phyloP scores from a whole-genome alignment of 1,140 invertebrate species.

The Pantala flavescens region DNA sequence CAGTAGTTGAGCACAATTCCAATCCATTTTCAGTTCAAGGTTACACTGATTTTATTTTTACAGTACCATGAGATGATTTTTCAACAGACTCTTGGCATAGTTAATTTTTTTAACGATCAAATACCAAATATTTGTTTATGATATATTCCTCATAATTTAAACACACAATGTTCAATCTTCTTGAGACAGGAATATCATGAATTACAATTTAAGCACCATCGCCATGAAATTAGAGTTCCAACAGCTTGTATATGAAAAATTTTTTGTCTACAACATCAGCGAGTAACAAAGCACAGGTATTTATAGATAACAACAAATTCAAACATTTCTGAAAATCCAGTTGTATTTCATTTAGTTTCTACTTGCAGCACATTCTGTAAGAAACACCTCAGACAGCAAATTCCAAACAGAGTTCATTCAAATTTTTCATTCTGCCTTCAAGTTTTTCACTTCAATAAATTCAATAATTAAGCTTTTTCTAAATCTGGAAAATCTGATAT shows the following conservation, averaged over 20 bases:
- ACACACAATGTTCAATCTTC: not conserved
- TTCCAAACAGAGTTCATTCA: not conserved
- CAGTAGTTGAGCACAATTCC: too few species aligned
- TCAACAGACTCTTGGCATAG: too few species aligned
- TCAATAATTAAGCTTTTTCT: not conserved
- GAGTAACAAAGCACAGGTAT: constrained; percentile 5
- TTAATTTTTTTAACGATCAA: not conserved
- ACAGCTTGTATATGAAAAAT: constrained; percentile 1
- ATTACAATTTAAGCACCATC: constrained; percentile 7
- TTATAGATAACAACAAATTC: constrained; percentile 1
- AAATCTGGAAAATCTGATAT: not conserved
- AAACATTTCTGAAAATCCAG: constrained; percentile 2
- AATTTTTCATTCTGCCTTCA: not conserved
- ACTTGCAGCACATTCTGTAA: not conserved
- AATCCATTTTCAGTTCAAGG: too few species aligned
- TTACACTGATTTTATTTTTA: too few species aligned
- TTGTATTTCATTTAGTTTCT: not conserved
- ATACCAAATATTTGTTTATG: not conserved
- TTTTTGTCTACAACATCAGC: not conserved
- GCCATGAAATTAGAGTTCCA: constrained; percentile 5
- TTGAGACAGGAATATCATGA: not conserved
- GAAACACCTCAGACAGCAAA: not conserved
- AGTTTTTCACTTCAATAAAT: not conserved
- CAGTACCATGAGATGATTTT: too few species aligned
- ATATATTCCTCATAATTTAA: constrained; percentile 5